Conservation (phyloP, 2,113 vertebrate species). For the Mustelus asterias region DNA sequence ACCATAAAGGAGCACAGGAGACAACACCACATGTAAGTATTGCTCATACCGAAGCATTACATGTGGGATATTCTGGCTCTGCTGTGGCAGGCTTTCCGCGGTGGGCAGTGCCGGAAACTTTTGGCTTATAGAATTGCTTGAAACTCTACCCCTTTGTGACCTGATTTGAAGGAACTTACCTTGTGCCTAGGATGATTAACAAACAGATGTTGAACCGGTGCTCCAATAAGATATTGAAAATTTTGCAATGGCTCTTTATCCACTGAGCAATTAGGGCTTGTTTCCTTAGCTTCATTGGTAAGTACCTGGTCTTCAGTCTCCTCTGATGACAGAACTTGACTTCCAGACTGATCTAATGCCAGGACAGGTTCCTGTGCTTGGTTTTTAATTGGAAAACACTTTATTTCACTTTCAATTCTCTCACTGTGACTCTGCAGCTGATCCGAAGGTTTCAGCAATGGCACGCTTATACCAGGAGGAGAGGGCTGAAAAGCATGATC, state of each 20-base stretch:
- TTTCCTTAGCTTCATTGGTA: background rate
- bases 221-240: constrained; percentile 22
- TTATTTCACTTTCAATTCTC: background rate
- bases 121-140: background rate
- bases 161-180: background rate
- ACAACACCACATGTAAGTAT: background rate
- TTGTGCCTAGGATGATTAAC: background rate
- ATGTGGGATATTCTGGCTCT: no score
- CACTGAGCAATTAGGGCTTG: background rate
- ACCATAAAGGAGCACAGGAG: background rate
- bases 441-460: background rate
- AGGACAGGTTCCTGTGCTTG: background rate
- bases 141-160: background rate
- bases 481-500: background rate
- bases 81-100: no score
- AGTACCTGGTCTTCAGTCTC: background rate
- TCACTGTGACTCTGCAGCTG: background rate
- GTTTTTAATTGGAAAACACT: background rate
- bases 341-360: background rate
- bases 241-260: background rate
- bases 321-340: background rate
- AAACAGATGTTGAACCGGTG: constrained; percentile 25
- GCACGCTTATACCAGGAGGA: background rate
- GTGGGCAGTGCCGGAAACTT: no score
- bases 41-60: background rate